Percentiles rank a stretch among this genome's conserved stretches.
Conservation (phyloP, 1,140 invertebrate species). For the Scaptodrosophila lebanonensis region DNA sequence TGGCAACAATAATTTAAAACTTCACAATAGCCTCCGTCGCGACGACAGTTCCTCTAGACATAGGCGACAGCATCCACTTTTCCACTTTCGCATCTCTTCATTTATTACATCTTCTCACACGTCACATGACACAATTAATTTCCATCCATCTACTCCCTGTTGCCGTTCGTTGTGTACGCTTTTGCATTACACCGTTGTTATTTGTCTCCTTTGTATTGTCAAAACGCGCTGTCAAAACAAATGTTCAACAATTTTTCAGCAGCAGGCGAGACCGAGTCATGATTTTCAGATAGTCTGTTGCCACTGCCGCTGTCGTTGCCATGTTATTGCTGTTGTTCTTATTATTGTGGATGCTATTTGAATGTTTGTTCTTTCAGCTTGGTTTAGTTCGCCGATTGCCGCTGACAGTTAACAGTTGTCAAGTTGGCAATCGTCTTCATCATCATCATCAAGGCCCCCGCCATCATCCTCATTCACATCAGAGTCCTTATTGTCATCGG, state of each 20-base stretch:
- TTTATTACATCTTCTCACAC: slow-evolving; percentile 27
- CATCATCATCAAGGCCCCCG: background rate
- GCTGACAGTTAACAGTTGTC: slow-evolving; percentile 73
- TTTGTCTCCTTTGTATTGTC: slow-evolving; percentile 68
- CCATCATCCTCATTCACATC: slow-evolving; percentile 11
- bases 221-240: slow-evolving; percentile 71
- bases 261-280: slow-evolving; percentile 51
- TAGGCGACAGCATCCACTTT: background rate
- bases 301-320: slow-evolving; percentile 22
- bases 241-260: slow-evolving; percentile 72
- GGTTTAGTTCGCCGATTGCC: slow-evolving; percentile 16
- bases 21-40: too few species aligned
- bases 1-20: too few species aligned
- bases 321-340: slow-evolving; percentile 5
- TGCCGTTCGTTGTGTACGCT: background rate
- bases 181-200: slow-evolving; percentile 47
- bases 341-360: background rate
- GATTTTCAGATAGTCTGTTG: slow-evolving; percentile 37
- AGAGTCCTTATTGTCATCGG: slow-evolving; percentile 46
- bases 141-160: slow-evolving; percentile 3
- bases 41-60: too few species aligned
- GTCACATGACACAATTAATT: slow-evolving; percentile 61
- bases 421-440: slow-evolving; percentile 29
- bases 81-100: slow-evolving; percentile 10
- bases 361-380: slow-evolving; percentile 2